phyloP scores from a whole-genome alignment of 2,888 invertebrate species.

The Caenorhabditis sp. region DNA sequence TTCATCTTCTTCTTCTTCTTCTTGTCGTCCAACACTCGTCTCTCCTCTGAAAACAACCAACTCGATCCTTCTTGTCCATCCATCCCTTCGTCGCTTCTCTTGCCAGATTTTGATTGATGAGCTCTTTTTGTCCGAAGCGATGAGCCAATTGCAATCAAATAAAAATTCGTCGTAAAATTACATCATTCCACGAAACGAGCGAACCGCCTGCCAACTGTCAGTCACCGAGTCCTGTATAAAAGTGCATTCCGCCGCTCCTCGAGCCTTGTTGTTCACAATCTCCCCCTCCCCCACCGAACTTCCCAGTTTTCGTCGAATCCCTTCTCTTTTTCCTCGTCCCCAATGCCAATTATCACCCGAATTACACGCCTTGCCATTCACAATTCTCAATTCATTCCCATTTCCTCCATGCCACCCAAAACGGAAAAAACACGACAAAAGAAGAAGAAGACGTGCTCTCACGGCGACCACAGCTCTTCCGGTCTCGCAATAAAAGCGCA shows the following conservation, averaged over 20 bases:
- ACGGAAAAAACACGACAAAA: conserved; percentile 19
- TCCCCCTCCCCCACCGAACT: neutral
- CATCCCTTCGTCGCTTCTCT: neutral
- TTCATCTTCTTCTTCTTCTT: neutral
- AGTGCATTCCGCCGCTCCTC: conserved; percentile 27
- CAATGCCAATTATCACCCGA: conserved; percentile 35
- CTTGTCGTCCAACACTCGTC: neutral
- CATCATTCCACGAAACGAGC: conserved; percentile 55
- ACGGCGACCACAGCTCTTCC: conserved; percentile 33
- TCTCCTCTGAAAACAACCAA: conserved; percentile 2
- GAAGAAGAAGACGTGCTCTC: conserved; percentile 18
- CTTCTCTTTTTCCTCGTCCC: neutral
- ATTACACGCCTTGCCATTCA: conserved; percentile 18
- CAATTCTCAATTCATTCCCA: too few species aligned
- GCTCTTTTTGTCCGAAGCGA: conserved; percentile 4
- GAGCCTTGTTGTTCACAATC: neutral
- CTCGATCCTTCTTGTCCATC: neutral
- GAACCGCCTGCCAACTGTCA: conserved; percentile 51
- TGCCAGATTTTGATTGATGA: conserved; percentile 58
- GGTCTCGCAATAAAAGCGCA: conserved; percentile 57
- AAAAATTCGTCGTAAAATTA: conserved; percentile 25
- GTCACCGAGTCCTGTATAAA: conserved; percentile 35
- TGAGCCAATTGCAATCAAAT: conserved; percentile 7
- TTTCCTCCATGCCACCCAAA: too few species aligned
- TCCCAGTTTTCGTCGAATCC: too few species aligned